A percentile compares a stretch with the other conserved stretches of the same genome.
phyloP scores from a whole-genome alignment of 2,888 invertebrate species.

The Eupeodes luniger region DNA sequence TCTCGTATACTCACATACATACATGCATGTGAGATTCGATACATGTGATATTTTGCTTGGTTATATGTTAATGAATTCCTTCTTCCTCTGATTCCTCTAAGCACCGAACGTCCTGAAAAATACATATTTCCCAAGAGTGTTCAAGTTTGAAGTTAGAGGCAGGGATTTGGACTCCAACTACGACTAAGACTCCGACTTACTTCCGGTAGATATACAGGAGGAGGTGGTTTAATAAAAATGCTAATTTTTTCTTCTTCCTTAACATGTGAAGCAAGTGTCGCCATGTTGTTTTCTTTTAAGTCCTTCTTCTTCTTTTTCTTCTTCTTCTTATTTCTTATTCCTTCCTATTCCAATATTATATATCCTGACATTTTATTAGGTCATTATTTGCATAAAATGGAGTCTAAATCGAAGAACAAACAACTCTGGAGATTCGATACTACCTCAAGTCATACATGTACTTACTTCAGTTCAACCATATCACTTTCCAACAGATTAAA shows the following conservation, averaged over 20 bases:
- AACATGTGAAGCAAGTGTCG: conserved; percentile 66
- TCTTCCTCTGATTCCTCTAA: background rate
- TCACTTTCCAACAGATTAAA: conserved; percentile 22
- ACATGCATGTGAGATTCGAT: background rate
- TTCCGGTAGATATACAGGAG: conserved; percentile 27
- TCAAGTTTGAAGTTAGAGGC: background rate
- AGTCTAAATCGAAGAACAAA: conserved; percentile 44
- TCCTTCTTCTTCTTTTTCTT: background rate
- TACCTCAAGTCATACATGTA: background rate
- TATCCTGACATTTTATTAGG: conserved; percentile 57
- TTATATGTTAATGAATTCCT: conserved; percentile 63
- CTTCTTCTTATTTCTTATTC: background rate
- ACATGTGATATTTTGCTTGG: conserved; percentile 6
- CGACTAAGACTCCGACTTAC: no score
- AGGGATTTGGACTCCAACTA: background rate
- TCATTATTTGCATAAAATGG: conserved; percentile 72
- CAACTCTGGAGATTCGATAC: conserved; percentile 27
- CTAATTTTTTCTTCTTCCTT: conserved; percentile 54
- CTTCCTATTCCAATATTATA: background rate
- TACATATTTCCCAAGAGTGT: conserved; percentile 5
- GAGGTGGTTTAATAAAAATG: conserved; percentile 65
- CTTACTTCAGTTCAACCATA: conserved; percentile 38
- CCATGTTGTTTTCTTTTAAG: conserved; percentile 48
- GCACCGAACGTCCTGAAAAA: background rate
- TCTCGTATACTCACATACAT: background rate